Base-by-base conservation (phyloP, 2,888 invertebrate genomes). In the Troides aeacus region DNA sequence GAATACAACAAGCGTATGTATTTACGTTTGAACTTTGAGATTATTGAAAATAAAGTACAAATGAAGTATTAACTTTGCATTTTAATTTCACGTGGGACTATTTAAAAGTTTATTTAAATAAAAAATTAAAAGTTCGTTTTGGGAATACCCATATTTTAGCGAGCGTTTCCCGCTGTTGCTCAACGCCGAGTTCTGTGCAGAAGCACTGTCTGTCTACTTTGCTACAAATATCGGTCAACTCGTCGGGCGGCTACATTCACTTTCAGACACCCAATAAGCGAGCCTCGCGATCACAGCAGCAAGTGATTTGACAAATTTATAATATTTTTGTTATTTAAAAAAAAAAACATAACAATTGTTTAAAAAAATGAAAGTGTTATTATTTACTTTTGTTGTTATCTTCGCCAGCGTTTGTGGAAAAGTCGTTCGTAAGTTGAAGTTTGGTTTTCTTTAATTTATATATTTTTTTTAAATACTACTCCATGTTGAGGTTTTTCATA, bases 161-260 rank as follows among this genome's bases (percentile, higher is more conserved):
- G 24, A 42, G 59, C 56, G 61, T 75, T 75, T 71, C 74, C 72
- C 71, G 62, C 66, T 72, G 69, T 79, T 77, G 73, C 76, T 36
- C 75, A 78, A 77, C 39, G 42, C 7, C 72, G 66, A 69, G 61
- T 70, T 65, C 68, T 62, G 61, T 64, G 68, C 67, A 67, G 70
- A 18, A 56, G 69, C 59, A 50, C 72, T 72, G 74, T 78, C 72
- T 72, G 74, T 78, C 81, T 81, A 79, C 81, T 80, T 79, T 74
- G 78, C 81, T 90, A 91, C 91, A 91, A 90, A 91, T 90, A 90
- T 82, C 82, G 81, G 78, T 76, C 78, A 78, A 79, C 84, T 85
- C 79, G 86, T 83, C 85, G 83, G 79, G 74, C 71, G 81, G 83
- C 85, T 83, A 81, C 92, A 91, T 81, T 91, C 83, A 76, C 78